Evolutionary conservation across 2,113 vertebrate genomes (phyloP), one percentile per base, ranked within the genome.

Genomic region (Dryoscopus gambensis): DNA sequence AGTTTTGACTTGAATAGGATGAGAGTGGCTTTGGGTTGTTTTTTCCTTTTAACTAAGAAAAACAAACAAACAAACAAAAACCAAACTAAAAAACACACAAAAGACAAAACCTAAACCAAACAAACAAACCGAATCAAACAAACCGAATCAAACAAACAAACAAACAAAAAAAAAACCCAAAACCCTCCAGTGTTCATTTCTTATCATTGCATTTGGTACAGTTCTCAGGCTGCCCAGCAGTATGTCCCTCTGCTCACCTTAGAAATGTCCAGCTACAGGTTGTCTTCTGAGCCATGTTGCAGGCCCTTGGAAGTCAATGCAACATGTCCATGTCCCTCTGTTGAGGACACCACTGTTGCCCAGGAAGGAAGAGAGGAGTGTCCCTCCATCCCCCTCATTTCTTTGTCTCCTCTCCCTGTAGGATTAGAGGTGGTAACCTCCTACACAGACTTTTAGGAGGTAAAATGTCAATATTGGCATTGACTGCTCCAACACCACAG

Each of bases 311-410:
- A 78, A 86, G 11, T 31, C 60, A 80, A 62, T 62, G 9, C 28
- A 31, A 65, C 77, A 28, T 40, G 57, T 64, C 16, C 0, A 0
- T 13, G 42, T 63, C 24, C 2, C 24, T 59, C 19, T 50, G 17
- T 5, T 15, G 11, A 89, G 44, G 31, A 52, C 84, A 75, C 17
- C 0, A 1, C 16, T 75, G 31, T 37, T 68, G n/a, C 24, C 14
- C 37, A 64, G 49, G 13, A 91, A 76, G n/a, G 7, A 39, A 68
- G 25, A 63, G 5, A 83, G 21, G 14, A 79, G 7, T 35, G 25
- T 63, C 9, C 7, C 15, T 69, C 53, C 20, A 47, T 12, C 21
- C n/a, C 37, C 23, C 49, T 76, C 15, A 21, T 53, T 89, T 81
- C 49, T 47, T 77, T n/a, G 7, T 44, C 77, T 93, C 22, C 25